phyloP scores from a whole-genome alignment of 2,797 vertebrate genomes.

The Corythornis leucogaster region DNA sequence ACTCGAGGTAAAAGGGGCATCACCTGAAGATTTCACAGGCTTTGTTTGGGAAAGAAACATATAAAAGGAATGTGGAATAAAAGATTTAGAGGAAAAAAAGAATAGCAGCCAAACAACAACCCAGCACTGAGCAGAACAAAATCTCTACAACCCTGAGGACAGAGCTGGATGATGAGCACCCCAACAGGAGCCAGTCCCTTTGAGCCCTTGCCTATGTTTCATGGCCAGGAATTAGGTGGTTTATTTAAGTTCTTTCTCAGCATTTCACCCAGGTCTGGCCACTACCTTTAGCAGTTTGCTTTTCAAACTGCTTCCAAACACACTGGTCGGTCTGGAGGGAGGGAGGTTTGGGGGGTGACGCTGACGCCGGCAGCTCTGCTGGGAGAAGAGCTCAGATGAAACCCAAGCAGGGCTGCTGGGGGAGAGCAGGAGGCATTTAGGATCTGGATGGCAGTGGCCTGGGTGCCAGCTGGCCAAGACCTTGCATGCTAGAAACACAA shows the following conservation, averaged over 20 bases:
- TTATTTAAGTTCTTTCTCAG: neutral
- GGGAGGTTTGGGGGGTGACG: neutral
- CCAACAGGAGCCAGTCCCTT: neutral
- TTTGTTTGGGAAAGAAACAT: slow-evolving; percentile 14
- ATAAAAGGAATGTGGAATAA: neutral
- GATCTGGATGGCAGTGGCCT: neutral
- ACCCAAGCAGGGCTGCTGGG: neutral
- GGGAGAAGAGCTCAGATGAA: neutral
- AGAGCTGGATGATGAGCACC: neutral
- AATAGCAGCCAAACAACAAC: neutral
- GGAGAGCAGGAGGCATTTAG: neutral
- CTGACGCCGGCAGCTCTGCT: neutral
- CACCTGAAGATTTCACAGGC: neutral
- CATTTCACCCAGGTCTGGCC: too few relatives aligned
- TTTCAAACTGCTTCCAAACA: neutral
- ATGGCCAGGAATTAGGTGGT: neutral
- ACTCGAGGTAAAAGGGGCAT: neutral
- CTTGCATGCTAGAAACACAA: slow-evolving; percentile 27
- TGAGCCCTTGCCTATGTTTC: neutral
- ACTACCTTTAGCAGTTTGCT: neutral
- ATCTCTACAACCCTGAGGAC: neutral
- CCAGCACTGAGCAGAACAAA: neutral
- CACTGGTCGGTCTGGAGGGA: rapidly evolving
- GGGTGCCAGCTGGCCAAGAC: neutral
- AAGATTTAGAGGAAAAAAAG: neutral